A percentile compares a stretch with the other conserved stretches of the same genome.
phyloP scores from a whole-genome alignment of 1,140 invertebrate species.

The Leptopilina clavipes region DNA sequence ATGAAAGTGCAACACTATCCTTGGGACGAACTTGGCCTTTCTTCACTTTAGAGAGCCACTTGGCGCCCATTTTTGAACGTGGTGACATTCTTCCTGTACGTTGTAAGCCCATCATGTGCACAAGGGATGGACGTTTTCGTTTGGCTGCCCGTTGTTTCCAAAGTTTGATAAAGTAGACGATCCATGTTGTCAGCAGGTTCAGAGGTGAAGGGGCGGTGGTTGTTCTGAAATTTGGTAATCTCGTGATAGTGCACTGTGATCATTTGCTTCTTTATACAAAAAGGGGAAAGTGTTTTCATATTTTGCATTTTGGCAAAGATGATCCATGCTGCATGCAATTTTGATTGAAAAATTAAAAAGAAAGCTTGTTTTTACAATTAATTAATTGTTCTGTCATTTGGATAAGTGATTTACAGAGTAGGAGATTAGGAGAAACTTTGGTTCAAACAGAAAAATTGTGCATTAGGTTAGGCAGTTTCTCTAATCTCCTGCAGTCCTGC shows the following conservation, averaged over 20 bases:
- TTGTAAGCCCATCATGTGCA: constrained; percentile 88
- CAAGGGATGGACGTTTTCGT: constrained; percentile 87
- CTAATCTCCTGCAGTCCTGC: too few relatives aligned
- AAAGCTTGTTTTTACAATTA: too few relatives aligned
- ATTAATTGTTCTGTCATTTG: too few relatives aligned
- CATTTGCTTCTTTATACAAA: neutral
- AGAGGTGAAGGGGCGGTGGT: constrained; percentile 98
- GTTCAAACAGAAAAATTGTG: too few relatives aligned
- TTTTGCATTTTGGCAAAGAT: neutral
- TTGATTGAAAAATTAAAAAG: too few relatives aligned
- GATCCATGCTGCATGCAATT: neutral
- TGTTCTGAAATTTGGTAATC: constrained; percentile 79
- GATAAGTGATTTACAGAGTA: too few relatives aligned
- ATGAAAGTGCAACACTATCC: constrained; percentile 84
- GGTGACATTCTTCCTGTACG: constrained; percentile 83
- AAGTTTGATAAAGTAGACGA: constrained; percentile 89
- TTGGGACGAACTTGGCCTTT: constrained; percentile 85
- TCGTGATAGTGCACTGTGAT: constrained; percentile 1
- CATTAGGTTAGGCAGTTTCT: too few relatives aligned
- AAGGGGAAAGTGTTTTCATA: neutral
- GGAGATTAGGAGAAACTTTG: too few relatives aligned
- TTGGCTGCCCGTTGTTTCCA: constrained; percentile 81
- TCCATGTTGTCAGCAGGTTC: constrained; percentile 96
- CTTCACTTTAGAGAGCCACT: constrained; percentile 90
- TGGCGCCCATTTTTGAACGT: constrained; percentile 87